Conservation (phyloP, 2,888 invertebrate species). For the Machimus atricapillus region DNA sequence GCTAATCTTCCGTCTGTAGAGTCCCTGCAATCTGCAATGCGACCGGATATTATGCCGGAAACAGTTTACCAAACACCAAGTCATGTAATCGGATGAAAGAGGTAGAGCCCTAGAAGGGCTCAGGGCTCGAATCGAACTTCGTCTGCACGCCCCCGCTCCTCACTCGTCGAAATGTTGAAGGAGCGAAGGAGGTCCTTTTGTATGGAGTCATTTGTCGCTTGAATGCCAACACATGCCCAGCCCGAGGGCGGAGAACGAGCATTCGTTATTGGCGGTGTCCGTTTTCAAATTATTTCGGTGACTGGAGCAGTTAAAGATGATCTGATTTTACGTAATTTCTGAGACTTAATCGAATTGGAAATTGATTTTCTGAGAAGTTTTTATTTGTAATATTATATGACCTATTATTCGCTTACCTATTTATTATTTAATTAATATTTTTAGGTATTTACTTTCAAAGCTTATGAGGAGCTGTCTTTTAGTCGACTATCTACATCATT, state of each 20-base stretch:
- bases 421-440: neutral
- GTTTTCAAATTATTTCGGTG: neutral
- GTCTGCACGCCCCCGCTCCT: neutral
- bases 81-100: slow-evolving; percentile 6
- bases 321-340: neutral
- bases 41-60: slow-evolving; percentile 9
- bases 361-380: neutral
- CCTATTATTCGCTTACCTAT: neutral
- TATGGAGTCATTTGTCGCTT: neutral
- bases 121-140: neutral
- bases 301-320: neutral
- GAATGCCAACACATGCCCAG: neutral
- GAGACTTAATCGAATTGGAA: neutral
- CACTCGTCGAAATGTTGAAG: neutral
- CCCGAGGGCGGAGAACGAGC: neutral
- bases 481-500: too few species aligned
- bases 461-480: too few species aligned
- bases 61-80: slow-evolving; percentile 11
- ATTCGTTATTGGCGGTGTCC: neutral
- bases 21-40: neutral
- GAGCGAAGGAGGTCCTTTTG: neutral
- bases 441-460: too few species aligned
- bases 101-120: neutral
- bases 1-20: neutral
- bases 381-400: neutral